phyloP scores from a whole-genome alignment of 1,140 invertebrate species.

The Sminthurinus signatus region DNA sequence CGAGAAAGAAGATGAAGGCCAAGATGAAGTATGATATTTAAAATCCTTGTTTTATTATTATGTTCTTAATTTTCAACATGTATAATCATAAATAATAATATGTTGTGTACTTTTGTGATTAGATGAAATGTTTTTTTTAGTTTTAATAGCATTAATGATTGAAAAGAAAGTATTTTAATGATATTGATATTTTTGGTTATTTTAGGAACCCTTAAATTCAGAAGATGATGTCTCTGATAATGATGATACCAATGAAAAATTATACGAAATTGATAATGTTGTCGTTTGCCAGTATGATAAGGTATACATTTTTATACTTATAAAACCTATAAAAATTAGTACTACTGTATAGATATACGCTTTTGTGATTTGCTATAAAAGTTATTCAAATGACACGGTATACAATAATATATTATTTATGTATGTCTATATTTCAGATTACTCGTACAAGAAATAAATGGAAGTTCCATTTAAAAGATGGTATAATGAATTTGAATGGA shows the following conservation, averaged over 20 bases:
- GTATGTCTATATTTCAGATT: conserved; percentile 59
- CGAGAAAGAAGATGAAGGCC: conserved; percentile 60
- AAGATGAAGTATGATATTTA: conserved; percentile 58
- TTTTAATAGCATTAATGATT: too few relatives aligned
- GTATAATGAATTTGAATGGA: conserved; percentile 97
- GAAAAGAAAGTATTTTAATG: too few relatives aligned
- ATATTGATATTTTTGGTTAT: conserved; percentile 27
- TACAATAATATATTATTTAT: too few relatives aligned
- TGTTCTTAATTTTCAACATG: too few relatives aligned
- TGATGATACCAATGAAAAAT: conserved; percentile 78
- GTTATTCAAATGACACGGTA: too few relatives aligned
- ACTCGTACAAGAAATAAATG: conserved; percentile 95
- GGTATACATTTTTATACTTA: conserved; percentile 50
- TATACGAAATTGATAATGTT: conserved; percentile 97
- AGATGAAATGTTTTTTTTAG: too few relatives aligned
- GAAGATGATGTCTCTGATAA: conserved; percentile 90
- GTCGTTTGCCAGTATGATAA: conserved; percentile 99
- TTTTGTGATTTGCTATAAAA: too few relatives aligned
- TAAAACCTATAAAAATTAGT: neutral
- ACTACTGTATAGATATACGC: too few relatives aligned
- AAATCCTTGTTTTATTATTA: too few relatives aligned
- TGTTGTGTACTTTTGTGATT: too few relatives aligned
- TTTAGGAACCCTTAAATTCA: conserved; percentile 85
- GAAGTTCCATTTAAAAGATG: conserved; percentile 99
- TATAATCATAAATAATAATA: too few relatives aligned